phyloP scores from a whole-genome alignment of 2,113 vertebrate species.

The Pseudopodoces humilis region DNA sequence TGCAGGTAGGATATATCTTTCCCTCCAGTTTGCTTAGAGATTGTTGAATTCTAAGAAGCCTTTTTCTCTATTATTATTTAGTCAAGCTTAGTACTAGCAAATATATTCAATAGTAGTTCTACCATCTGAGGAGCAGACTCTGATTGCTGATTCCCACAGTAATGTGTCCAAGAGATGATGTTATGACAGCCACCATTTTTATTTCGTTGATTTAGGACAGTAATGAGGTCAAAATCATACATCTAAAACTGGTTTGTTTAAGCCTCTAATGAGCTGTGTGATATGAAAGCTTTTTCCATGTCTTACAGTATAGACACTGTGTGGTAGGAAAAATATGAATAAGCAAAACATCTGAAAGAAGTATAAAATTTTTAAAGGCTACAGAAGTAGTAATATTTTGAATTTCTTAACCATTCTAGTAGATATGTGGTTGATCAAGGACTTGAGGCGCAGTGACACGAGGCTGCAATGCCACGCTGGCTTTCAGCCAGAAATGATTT shows the following conservation, averaged over 20 bases:
- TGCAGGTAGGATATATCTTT: neutral
- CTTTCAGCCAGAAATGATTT: neutral
- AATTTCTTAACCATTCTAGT: neutral
- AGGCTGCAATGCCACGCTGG: neutral
- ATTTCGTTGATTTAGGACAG: slow-evolving; percentile 57
- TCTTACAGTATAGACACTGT: neutral
- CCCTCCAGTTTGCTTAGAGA: neutral
- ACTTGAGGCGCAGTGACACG: neutral
- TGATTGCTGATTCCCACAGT: slow-evolving; percentile 39
- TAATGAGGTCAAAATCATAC: slow-evolving; percentile 67
- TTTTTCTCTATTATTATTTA: slow-evolving; percentile 35
- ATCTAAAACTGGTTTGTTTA: slow-evolving; percentile 64
- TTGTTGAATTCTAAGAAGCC: neutral
- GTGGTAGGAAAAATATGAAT: neutral
- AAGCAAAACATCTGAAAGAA: neutral
- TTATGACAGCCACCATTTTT: slow-evolving; percentile 55
- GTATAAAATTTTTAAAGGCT: neutral
- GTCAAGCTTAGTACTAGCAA: slow-evolving; percentile 45
- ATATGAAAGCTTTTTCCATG: slow-evolving; percentile 51
- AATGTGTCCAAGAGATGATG: slow-evolving; percentile 42
- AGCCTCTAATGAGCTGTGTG: slow-evolving; percentile 65
- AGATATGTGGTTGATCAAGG: neutral
- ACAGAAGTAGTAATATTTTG: neutral
- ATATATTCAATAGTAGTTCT: neutral
- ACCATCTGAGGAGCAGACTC: slow-evolving; percentile 8